Conservation (phyloP, 2,888 invertebrate genomes). For the Agrochola lota region DNA sequence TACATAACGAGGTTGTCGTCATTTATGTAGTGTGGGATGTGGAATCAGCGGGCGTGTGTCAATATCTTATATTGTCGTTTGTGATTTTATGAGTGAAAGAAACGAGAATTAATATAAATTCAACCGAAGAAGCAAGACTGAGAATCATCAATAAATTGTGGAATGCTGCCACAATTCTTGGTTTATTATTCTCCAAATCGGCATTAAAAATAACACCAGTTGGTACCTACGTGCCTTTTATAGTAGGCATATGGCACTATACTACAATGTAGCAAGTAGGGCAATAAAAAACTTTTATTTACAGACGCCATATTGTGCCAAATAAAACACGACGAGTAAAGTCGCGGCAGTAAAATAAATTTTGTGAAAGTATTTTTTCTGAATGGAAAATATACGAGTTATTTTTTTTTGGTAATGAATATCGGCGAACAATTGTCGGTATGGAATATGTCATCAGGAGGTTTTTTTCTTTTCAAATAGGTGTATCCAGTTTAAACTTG, state of each 20-base stretch:
- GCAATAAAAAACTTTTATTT: constrained; percentile 62
- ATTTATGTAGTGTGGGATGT: too few relatives aligned
- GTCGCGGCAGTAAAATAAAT: constrained; percentile 57
- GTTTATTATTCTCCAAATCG: constrained; percentile 2
- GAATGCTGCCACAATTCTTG: neutral
- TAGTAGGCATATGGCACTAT: constrained; percentile 31
- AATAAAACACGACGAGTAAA: constrained; percentile 60
- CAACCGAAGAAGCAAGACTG: neutral
- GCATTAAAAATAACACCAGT: constrained; percentile 16
- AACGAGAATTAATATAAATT: too few relatives aligned
- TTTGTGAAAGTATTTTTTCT: constrained; percentile 58
- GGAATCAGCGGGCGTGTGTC: neutral
- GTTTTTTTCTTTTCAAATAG: neutral
- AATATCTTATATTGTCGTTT: neutral
- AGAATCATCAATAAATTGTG: too few relatives aligned
- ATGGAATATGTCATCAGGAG: neutral
- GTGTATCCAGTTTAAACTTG: neutral
- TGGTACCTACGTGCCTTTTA: constrained; percentile 23
- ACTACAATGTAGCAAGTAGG: constrained; percentile 38
- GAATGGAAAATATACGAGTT: constrained; percentile 42
- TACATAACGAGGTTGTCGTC: too few relatives aligned
- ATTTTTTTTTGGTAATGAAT: constrained; percentile 27
- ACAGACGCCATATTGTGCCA: constrained; percentile 59
- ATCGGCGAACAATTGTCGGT: neutral
- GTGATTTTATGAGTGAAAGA: neutral